Evolutionary conservation across 2,888 invertebrate species (phyloP).

Genomic region (Monochamus alternatus): DNA sequence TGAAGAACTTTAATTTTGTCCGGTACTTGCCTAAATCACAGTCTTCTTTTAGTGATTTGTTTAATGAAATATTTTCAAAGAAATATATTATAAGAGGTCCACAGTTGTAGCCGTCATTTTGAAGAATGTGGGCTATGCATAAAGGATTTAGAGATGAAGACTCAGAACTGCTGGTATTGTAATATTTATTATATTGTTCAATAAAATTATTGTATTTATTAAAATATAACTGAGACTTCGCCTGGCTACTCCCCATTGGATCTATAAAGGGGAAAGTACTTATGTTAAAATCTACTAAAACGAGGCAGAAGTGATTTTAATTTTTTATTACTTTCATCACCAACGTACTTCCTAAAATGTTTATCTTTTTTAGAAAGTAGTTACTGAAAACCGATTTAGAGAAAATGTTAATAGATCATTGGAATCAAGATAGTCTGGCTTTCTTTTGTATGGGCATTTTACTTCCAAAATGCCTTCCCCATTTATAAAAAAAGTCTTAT

Average conservation of each 20-base stretch:
- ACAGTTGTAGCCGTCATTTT: too few species aligned
- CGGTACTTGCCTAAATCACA: background rate
- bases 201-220: background rate
- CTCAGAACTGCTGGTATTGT: background rate
- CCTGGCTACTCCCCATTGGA: too few species aligned
- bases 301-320: too few species aligned
- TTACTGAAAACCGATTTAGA: background rate
- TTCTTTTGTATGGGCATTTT: background rate
- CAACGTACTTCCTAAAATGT: too few species aligned
- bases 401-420: background rate
- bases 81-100: background rate
- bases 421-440: background rate
- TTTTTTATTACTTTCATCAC: too few species aligned
- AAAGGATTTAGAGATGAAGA: too few species aligned
- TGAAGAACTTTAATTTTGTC: background rate
- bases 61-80: background rate
- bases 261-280: too few species aligned
- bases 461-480: slow-evolving; percentile 15
- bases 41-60: background rate
- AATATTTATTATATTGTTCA: background rate
- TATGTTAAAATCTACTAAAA: too few species aligned
- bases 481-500: slow-evolving; percentile 18
- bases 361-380: too few species aligned
- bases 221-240: too few species aligned
- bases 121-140: too few species aligned